phyloP scores from a whole-genome alignment of 2,113 vertebrate genomes.

The Pelecanus crispus region DNA sequence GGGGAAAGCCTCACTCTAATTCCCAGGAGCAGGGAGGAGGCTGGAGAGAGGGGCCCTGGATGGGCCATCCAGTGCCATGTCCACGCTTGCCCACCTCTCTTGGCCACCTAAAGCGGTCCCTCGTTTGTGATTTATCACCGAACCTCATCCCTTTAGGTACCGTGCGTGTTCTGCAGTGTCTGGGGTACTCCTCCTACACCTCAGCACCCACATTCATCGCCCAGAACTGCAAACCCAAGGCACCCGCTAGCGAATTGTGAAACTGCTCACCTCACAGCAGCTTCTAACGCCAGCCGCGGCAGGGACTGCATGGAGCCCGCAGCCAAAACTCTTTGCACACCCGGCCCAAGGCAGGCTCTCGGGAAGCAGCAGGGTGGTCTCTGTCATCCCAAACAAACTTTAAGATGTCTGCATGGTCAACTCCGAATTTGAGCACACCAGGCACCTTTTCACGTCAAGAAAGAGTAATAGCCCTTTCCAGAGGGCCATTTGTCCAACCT shows the following conservation, averaged over 20 bases:
- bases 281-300: not conserved
- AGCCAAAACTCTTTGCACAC: not conserved
- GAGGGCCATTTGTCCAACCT: not conserved
- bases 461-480: not conserved
- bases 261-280: not conserved
- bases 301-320: accelerated
- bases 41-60: not conserved
- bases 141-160: not conserved
- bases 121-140: not conserved
- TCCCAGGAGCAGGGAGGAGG: not conserved
- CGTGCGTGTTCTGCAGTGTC: not conserved
- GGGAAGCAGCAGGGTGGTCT: not conserved
- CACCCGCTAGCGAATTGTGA: not conserved
- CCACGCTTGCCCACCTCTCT: not conserved
- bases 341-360: not conserved
- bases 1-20: not conserved
- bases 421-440: not conserved
- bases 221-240: not conserved
- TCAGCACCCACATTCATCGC: not conserved
- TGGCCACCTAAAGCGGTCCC: not conserved
- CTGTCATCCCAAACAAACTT: too few relatives aligned
- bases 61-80: not conserved
- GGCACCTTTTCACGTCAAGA: not conserved
- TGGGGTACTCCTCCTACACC: not conserved
- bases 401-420: accelerated